Evolutionary conservation across 2,113 vertebrate genomes (phyloP).

Genomic region (Heliornis fulica): DNA sequence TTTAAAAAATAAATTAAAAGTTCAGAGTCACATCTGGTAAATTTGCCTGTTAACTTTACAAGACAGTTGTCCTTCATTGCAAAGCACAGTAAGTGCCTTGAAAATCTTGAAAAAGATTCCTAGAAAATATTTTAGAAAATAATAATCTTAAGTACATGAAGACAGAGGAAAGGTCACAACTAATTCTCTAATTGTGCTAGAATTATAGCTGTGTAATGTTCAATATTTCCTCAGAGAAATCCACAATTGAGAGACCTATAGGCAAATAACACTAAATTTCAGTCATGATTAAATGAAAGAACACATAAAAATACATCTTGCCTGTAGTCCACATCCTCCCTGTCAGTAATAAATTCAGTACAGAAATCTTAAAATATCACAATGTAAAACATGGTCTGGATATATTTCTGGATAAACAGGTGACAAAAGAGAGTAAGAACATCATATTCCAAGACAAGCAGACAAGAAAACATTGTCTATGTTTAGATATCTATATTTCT

Average conservation of each 20-base stretch:
- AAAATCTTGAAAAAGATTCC: neutral
- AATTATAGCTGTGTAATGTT: neutral
- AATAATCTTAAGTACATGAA: neutral
- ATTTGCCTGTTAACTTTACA: neutral
- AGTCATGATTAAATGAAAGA: neutral
- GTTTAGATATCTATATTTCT: neutral
- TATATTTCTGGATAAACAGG: neutral
- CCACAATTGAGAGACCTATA: neutral
- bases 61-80: neutral
- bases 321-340: neutral
- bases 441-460: neutral
- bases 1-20: too few relatives aligned
- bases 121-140: neutral
- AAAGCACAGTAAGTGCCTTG: neutral
- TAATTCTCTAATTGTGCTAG: neutral
- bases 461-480: neutral
- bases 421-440: neutral
- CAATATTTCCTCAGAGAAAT: neutral
- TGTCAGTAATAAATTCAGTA: neutral
- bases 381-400: neutral
- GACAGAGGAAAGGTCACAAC: neutral
- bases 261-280: neutral
- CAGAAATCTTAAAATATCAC: neutral
- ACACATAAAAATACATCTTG: neutral
- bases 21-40: neutral